These are phyloP conservation scores for Physella acuta DNA, from an alignment of 1,140 invertebrate species.

Conservation along the genomic window DNA sequence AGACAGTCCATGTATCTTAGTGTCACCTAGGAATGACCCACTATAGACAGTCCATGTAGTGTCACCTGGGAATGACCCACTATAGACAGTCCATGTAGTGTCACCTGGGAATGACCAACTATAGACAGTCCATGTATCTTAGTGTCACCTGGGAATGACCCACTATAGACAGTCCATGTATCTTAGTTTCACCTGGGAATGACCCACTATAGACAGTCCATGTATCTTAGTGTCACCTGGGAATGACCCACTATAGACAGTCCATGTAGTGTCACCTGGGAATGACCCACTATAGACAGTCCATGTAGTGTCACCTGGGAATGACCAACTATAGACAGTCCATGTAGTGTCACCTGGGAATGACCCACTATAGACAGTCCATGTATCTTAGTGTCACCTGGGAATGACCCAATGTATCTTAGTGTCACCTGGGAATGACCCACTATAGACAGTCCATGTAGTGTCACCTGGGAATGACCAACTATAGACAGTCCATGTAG, in stretches of 20 bases:
- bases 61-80: background rate
- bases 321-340: background rate
- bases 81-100: background rate
- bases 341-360: slow-evolving; percentile 32
- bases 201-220: background rate
- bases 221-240: background rate
- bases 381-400: background rate
- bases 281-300: background rate
- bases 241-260: background rate
- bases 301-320: background rate
- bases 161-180: slow-evolving; percentile 44
- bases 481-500: background rate
- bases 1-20: background rate
- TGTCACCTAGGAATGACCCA: background rate
- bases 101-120: background rate
- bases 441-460: too few species aligned
- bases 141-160: slow-evolving; percentile 40
- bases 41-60: background rate
- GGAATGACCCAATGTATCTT: background rate
- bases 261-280: background rate
- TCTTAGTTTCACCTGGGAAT: background rate
- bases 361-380: slow-evolving; percentile 44
- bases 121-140: background rate
- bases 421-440: too few species aligned
- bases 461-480: background rate